Conservation (phyloP, 2,888 invertebrate genomes). For the Lampropteryx suffumata region DNA sequence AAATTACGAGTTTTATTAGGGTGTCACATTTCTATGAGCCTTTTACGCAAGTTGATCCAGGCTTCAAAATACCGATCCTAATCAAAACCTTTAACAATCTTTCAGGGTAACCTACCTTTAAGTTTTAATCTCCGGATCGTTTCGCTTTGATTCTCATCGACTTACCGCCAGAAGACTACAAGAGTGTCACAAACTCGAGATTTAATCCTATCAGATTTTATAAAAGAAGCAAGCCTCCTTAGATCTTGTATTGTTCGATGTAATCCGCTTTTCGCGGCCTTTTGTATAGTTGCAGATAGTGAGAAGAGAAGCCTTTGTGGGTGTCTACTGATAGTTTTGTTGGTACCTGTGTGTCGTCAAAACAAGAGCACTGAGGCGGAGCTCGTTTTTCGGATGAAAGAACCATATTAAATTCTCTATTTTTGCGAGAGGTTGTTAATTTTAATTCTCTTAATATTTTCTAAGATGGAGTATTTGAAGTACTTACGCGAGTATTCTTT, state of each 20-base stretch:
- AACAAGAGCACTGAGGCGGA: conserved; percentile 10
- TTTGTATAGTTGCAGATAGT: conserved; percentile 21
- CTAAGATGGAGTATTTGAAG: too few species aligned
- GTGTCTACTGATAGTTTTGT: conserved; percentile 8
- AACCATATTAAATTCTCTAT: neutral
- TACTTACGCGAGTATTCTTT: too few species aligned
- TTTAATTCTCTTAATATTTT: too few species aligned
- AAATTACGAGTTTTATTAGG: too few species aligned
- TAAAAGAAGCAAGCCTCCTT: conserved; percentile 14
- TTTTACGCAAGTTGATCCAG: conserved; percentile 6
- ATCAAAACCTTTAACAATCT: conserved; percentile 8
- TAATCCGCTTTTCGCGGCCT: conserved; percentile 29
- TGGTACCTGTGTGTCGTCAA: neutral
- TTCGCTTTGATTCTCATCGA: conserved; percentile 14
- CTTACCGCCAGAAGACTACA: conserved; percentile 10
- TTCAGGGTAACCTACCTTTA: conserved; percentile 20
- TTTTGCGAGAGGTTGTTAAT: too few species aligned
- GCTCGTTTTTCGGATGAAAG: neutral
- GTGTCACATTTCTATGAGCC: too few species aligned
- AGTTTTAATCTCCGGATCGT: conserved; percentile 17
- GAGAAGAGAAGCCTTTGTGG: conserved; percentile 13
- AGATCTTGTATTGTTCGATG: conserved; percentile 25
- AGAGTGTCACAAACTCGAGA: conserved; percentile 21
- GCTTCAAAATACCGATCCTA: conserved; percentile 19
- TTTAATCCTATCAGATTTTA: conserved; percentile 34